phyloP scores from a whole-genome alignment of 2,797 vertebrate genomes.

The Amblyraja radiata region DNA sequence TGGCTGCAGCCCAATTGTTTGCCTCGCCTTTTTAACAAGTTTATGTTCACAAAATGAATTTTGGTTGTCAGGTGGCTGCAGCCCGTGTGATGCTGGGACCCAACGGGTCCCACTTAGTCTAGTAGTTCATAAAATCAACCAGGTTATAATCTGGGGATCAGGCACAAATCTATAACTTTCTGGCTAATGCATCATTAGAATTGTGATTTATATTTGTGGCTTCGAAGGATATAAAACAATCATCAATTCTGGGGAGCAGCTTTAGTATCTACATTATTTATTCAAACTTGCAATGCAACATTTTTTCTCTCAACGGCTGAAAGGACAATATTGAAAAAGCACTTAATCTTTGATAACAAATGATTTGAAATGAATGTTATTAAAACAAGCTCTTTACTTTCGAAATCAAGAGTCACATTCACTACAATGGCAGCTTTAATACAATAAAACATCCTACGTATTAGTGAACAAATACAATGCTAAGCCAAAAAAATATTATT shows the following conservation, averaged over 20 bases:
- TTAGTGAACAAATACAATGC: neutral
- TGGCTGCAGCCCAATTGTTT: too few relatives aligned
- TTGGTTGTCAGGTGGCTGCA: too few relatives aligned
- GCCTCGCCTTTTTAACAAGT: too few relatives aligned
- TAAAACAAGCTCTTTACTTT: neutral
- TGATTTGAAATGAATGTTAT: neutral
- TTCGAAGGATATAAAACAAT: neutral
- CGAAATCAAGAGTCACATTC: neutral
- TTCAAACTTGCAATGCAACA: neutral
- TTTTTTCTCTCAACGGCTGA: neutral
- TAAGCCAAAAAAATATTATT: neutral
- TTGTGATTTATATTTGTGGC: neutral
- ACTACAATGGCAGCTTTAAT: neutral
- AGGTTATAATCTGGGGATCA: neutral
- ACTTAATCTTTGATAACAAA: neutral
- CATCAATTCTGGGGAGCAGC: neutral
- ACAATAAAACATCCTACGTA: neutral
- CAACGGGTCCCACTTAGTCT: too few relatives aligned
- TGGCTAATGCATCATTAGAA: neutral
- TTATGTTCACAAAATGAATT: too few relatives aligned
- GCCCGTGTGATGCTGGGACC: too few relatives aligned
- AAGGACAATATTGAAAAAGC: neutral
- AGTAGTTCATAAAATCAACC: neutral
- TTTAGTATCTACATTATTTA: neutral
- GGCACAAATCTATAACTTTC: neutral